Conservation (phyloP, 2,797 vertebrate species). For the Bradypodion ventrale region DNA sequence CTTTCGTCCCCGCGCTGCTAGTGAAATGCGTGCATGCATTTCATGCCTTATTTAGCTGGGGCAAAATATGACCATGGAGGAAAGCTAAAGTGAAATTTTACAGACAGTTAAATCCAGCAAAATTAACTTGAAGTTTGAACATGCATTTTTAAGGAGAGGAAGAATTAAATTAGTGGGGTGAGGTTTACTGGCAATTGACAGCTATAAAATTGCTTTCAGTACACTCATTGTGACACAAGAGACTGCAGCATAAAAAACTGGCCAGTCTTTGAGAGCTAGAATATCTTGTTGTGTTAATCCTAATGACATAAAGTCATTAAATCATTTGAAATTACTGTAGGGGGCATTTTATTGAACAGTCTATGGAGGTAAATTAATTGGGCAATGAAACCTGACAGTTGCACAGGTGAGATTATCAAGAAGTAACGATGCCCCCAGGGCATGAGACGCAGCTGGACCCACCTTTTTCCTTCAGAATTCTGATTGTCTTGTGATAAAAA, state of each 20-base stretch:
- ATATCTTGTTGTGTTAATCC: slow-evolving; percentile 41
- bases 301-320: slow-evolving; percentile 57
- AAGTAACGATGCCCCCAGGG: slow-evolving; percentile 52
- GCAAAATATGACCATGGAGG: not conserved
- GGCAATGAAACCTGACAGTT: slow-evolving; percentile 64
- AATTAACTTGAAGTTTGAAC: not conserved
- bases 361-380: slow-evolving; percentile 66
- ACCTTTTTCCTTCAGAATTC: slow-evolving; percentile 49
- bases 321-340: slow-evolving; percentile 51
- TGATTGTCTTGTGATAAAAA: slow-evolving; percentile 65
- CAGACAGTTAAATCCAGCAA: not conserved
- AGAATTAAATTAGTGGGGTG: not conserved
- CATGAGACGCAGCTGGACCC: slow-evolving; percentile 56
- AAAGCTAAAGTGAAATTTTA: not conserved
- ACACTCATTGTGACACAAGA: not conserved
- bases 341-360: slow-evolving; percentile 61
- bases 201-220: not conserved
- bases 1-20: not conserved
- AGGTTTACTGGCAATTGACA: not conserved
- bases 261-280: slow-evolving; percentile 1
- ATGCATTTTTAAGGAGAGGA: not conserved
- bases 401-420: slow-evolving; percentile 65
- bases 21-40: not conserved
- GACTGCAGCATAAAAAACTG: not conserved
- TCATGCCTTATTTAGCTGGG: not conserved